Conservation (phyloP, 2,888 invertebrate species). For the Drosophila buzzatii region DNA sequence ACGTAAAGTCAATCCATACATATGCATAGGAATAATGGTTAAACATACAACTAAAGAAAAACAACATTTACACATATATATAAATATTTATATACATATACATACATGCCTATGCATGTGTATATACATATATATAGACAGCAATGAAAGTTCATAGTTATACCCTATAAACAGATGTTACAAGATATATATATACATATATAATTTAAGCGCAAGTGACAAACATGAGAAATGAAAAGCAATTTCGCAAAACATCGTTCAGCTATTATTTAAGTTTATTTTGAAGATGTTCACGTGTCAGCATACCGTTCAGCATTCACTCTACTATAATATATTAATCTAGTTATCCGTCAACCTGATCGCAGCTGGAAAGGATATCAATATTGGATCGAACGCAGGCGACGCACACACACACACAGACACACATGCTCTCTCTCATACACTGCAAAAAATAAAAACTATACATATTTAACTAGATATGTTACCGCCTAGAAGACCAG, state of each 20-base stretch:
- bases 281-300: slow-evolving; percentile 17
- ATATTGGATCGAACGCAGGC: slow-evolving; percentile 4
- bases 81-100: slow-evolving; percentile 32
- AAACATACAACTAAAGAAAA: slow-evolving; percentile 31
- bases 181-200: neutral
- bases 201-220: slow-evolving; percentile 57
- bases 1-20: slow-evolving; percentile 64
- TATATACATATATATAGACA: slow-evolving; percentile 36
- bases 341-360: slow-evolving; percentile 25
- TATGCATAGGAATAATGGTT: slow-evolving; percentile 72
- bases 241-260: slow-evolving; percentile 66
- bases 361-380: slow-evolving; percentile 10
- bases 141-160: slow-evolving; percentile 55
- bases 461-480: slow-evolving; percentile 31
- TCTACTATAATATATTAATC: neutral
- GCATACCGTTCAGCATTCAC: slow-evolving; percentile 8
- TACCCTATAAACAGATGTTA: slow-evolving; percentile 53
- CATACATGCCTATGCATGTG: too few species aligned
- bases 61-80: neutral
- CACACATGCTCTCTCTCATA: slow-evolving; percentile 5
- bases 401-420: slow-evolving; percentile 10
- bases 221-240: slow-evolving; percentile 63
- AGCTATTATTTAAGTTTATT: slow-evolving; percentile 42
- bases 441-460: slow-evolving; percentile 6
- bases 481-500: slow-evolving; percentile 25